Conservation (phyloP, 2,797 vertebrate species). For the Glyptemys insculpta region DNA sequence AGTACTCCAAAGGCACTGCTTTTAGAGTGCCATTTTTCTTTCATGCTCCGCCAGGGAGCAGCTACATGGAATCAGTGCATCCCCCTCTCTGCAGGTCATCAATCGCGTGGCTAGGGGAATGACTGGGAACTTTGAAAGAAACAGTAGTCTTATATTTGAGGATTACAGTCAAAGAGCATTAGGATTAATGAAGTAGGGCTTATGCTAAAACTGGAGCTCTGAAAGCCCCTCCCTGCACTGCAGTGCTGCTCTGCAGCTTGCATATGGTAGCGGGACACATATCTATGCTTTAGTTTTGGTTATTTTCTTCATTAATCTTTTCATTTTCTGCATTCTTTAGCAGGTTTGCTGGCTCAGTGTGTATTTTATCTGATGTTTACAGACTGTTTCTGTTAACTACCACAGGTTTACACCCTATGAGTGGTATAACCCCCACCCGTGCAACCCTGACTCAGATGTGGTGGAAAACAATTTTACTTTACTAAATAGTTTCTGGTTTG, state of each 20-base stretch:
- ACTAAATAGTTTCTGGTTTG: conserved; percentile 98
- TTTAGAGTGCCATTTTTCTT: neutral
- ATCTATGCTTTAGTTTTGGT: conserved; percentile 5
- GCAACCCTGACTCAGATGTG: conserved; percentile 97
- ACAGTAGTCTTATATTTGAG: neutral
- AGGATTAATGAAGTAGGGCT: neutral
- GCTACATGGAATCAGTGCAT: neutral
- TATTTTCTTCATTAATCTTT: conserved; percentile 29
- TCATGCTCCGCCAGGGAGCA: neutral
- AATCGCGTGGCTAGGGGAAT: neutral
- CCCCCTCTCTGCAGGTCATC: neutral
- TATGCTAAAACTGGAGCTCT: neutral
- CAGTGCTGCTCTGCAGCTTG: neutral
- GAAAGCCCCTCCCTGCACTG: neutral
- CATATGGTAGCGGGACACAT: neutral
- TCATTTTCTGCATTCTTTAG: conserved; percentile 33
- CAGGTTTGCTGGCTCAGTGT: conserved; percentile 48
- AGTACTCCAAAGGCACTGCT: fast-evolving
- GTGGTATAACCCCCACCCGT: conserved; percentile 99
- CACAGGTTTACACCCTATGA: conserved; percentile 97
- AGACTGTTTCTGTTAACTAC: conserved; percentile 79
- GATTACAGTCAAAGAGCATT: neutral
- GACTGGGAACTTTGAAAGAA: neutral
- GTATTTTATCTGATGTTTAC: conserved; percentile 78
- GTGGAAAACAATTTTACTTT: conserved; percentile 99